phyloP scores from a whole-genome alignment of 2,113 vertebrate genomes.

The Puntigrus tetrazona region DNA sequence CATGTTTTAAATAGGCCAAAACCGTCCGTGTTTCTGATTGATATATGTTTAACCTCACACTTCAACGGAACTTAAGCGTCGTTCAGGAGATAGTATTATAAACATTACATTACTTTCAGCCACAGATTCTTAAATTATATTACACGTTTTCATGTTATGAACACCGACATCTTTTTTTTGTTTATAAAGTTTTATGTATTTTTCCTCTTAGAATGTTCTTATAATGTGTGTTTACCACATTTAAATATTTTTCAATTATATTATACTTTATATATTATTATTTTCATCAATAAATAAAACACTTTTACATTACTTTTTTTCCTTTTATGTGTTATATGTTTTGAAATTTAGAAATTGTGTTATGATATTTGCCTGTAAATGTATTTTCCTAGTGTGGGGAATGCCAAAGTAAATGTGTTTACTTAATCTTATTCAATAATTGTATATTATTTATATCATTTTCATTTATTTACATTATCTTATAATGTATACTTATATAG shows the following conservation, averaged over 20 bases:
- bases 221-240: too few relatives aligned
- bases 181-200: too few relatives aligned
- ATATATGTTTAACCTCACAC: neutral
- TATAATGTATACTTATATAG: neutral
- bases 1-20: slow-evolving; percentile 57
- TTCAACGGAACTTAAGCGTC: neutral
- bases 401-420: neutral
- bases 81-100: neutral
- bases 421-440: neutral
- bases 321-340: too few relatives aligned
- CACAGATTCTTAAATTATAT: neutral
- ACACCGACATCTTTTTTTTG: neutral
- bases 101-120: neutral
- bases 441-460: too few relatives aligned
- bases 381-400: neutral
- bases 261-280: too few relatives aligned
- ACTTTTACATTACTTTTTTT: too few relatives aligned
- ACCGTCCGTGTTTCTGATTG: neutral
- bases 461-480: too few relatives aligned
- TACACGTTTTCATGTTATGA: neutral
- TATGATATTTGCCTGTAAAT: neutral
- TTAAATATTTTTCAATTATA: too few relatives aligned
- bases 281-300: too few relatives aligned
- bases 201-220: too few relatives aligned
- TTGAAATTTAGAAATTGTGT: neutral